Conservation (phyloP, 2,888 invertebrate genomes). For the Idaea dimidiata region DNA sequence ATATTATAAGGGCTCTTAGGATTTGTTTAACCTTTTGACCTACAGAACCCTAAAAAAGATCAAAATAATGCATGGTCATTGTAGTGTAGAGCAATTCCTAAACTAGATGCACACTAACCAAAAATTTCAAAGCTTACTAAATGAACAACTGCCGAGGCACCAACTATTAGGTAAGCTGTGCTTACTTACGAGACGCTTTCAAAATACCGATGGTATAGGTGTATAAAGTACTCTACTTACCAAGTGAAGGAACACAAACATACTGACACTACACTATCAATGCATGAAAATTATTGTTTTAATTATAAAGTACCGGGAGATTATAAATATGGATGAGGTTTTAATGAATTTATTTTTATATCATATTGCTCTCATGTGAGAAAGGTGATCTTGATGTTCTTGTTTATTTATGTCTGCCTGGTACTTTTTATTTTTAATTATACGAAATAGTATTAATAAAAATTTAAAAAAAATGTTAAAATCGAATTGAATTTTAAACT, state of each 20-base stretch:
- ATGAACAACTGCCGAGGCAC: no score
- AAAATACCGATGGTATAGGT: no score
- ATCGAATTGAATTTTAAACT: neutral
- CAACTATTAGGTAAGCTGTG: no score
- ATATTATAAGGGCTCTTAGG: no score
- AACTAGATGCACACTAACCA: no score
- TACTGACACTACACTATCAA: neutral
- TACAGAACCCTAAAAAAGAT: no score
- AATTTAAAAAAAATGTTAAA: neutral
- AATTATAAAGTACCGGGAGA: neutral
- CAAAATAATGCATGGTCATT: no score
- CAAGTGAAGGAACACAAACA: slow-evolving; percentile 7
- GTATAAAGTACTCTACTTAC: neutral
- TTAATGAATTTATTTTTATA: neutral
- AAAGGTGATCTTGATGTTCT: neutral
- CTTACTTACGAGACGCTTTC: no score
- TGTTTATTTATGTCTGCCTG: neutral
- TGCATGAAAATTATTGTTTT: neutral
- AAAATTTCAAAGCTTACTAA: no score
- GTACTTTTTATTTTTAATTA: neutral
- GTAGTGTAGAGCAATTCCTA: no score
- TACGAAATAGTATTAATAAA: neutral
- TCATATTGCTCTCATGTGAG: neutral
- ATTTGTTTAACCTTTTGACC: no score
- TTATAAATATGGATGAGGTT: neutral